Percentiles rank a stretch among this genome's conserved stretches.
Evolutionary conservation across 53 echinoderm and acorn worm genomes (phyloP).

Genomic region (Luidia sarsii): DNA sequence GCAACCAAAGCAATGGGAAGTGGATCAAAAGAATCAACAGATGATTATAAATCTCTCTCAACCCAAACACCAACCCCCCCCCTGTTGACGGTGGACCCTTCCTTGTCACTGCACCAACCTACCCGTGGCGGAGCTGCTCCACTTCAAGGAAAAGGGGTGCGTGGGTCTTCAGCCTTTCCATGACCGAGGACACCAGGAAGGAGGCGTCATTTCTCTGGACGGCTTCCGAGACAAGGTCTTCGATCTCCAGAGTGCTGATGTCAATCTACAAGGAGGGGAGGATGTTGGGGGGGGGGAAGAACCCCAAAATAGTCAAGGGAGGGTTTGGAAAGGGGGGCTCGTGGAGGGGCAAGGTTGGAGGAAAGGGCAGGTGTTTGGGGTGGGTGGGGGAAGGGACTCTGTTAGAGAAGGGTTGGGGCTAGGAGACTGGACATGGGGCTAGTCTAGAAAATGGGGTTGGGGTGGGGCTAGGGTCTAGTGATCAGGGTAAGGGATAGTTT

Average conservation of each 20-base stretch:
- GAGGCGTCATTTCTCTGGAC: constrained; percentile 57
- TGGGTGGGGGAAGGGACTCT: too few relatives aligned
- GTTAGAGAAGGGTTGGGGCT: too few relatives aligned
- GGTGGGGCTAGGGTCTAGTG: too few relatives aligned
- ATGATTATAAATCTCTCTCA: too few relatives aligned
- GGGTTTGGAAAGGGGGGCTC: neutral
- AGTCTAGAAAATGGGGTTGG: too few relatives aligned
- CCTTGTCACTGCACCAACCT: constrained; percentile 28
- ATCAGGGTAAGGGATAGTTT: too few relatives aligned
- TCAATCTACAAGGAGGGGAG: constrained; percentile 54
- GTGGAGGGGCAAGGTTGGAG: neutral
- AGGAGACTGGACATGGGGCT: too few relatives aligned
- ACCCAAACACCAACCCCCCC: too few relatives aligned
- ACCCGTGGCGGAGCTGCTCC: constrained; percentile 77
- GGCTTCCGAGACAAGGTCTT: constrained; percentile 58
- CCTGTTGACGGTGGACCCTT: too few relatives aligned
- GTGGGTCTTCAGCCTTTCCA: constrained; percentile 69
- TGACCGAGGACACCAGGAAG: constrained; percentile 62
- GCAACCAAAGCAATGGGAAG: too few relatives aligned
- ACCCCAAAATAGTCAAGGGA: neutral
- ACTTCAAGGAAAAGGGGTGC: constrained; percentile 87
- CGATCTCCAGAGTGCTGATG: constrained; percentile 63
- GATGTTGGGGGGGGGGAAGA: neutral
- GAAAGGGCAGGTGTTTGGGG: neutral
- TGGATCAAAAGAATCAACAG: too few relatives aligned